phyloP scores from a whole-genome alignment of 1,140 invertebrate genomes.

The Caenorhabditis briggsae region DNA sequence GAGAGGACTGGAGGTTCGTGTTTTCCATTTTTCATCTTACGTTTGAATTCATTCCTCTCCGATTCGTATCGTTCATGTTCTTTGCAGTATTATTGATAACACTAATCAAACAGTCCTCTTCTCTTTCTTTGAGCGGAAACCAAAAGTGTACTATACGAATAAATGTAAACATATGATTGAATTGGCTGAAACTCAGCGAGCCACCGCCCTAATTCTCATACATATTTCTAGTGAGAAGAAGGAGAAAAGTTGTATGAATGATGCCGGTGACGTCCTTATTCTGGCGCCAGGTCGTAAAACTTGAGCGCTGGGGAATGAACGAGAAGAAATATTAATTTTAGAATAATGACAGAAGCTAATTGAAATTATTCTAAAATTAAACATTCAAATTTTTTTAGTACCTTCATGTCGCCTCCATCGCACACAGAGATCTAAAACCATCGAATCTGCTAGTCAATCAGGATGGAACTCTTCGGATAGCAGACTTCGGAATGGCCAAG shows the following conservation, averaged over 20 bases:
- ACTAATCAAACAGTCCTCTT: constrained; percentile 38
- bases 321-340: background rate
- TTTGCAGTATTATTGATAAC: constrained; percentile 14
- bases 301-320: background rate
- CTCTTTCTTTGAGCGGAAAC: constrained; percentile 19
- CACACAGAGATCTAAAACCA: constrained; percentile 80
- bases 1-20: constrained; percentile 78
- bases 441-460: constrained; percentile 80
- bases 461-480: constrained; percentile 80
- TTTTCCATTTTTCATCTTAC: background rate
- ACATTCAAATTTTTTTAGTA: constrained; percentile 78
- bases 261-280: background rate
- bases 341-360: no score
- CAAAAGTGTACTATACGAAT: constrained; percentile 49
- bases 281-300: constrained; percentile 22
- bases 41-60: background rate
- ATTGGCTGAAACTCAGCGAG: background rate
- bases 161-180: constrained; percentile 30
- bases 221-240: background rate
- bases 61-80: background rate
- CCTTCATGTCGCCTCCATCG: constrained; percentile 80
- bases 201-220: background rate
- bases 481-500: constrained; percentile 80
- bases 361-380: background rate
- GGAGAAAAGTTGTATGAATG: constrained; percentile 16